A percentile compares a stretch with the other conserved stretches of the same genome.
Conservation (phyloP, 2,113 vertebrate species). For the Paracanthobrama guichenoti region DNA sequence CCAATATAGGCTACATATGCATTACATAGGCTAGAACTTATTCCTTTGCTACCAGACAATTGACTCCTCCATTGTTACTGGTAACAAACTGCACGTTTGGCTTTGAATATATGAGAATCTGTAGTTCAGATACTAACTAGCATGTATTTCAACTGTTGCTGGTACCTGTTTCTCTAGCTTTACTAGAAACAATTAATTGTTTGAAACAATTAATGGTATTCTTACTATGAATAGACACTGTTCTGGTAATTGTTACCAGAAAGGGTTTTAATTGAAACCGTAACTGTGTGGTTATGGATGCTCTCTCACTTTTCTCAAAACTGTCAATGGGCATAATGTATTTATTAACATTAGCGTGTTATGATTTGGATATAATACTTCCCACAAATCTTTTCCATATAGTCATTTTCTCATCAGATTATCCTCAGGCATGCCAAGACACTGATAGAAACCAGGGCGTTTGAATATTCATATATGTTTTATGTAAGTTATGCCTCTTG, state of each 20-base stretch:
- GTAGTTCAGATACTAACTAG: background rate
- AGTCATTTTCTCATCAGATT: constrained; percentile 29
- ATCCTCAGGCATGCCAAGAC: constrained; percentile 19
- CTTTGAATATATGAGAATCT: background rate
- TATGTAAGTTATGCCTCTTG: constrained; percentile 21
- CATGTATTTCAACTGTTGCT: background rate
- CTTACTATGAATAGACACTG: background rate
- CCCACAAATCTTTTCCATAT: background rate
- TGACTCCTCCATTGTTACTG: background rate
- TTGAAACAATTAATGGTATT: background rate
- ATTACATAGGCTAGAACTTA: background rate
- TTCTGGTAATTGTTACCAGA: background rate
- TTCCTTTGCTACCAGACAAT: background rate
- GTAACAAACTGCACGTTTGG: background rate
- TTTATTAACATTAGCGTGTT: constrained; percentile 24
- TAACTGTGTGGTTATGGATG: constrained; percentile 45
- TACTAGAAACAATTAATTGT: background rate
- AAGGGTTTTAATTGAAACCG: background rate
- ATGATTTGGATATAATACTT: constrained; percentile 26
- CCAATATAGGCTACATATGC: background rate
- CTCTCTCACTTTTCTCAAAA: constrained; percentile 16
- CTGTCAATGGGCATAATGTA: background rate
- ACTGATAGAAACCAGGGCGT: constrained; percentile 40
- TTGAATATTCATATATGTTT: constrained; percentile 33
- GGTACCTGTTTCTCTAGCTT: background rate